phyloP scores from a whole-genome alignment of 2,113 vertebrate species.

The Lutjanus erythropterus region DNA sequence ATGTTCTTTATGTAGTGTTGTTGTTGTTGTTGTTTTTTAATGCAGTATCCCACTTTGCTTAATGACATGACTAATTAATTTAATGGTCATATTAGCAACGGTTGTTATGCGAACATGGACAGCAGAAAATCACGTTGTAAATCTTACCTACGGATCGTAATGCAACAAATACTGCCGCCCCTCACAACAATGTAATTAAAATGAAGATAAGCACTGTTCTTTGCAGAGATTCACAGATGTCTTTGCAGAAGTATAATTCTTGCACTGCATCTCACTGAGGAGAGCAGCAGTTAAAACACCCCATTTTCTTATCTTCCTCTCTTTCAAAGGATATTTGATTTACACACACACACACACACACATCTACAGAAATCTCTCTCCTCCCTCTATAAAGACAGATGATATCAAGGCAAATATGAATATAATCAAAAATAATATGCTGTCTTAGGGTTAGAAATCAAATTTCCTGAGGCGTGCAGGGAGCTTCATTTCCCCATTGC shows the following conservation, averaged over 20 bases:
- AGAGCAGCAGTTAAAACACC: constrained; percentile 12
- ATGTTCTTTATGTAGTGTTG: not conserved
- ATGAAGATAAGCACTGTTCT: not conserved
- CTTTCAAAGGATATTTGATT: constrained; percentile 16
- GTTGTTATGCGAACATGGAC: not conserved
- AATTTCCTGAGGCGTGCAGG: constrained; percentile 48
- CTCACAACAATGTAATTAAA: not conserved
- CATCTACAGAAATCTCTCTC: constrained; percentile 2
- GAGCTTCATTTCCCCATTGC: constrained; percentile 47
- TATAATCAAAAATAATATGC: constrained; percentile 59
- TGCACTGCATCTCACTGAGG: not conserved
- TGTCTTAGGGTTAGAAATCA: constrained; percentile 52
- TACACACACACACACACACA: not conserved
- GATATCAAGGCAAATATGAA: constrained; percentile 54
- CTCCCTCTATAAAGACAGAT: constrained; percentile 32
- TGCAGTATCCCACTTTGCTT: not conserved
- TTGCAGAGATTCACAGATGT: not conserved
- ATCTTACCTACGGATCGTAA: not conserved
- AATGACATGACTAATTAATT: not conserved
- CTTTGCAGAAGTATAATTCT: not conserved
- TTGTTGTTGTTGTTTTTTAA: not conserved
- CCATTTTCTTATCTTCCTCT: not conserved
- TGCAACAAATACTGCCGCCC: not conserved
- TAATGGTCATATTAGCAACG: not conserved
- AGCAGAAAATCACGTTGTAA: not conserved